Base-by-base conservation (phyloP, 2,113 vertebrate genomes). In the Apodemus speciosus region DNA sequence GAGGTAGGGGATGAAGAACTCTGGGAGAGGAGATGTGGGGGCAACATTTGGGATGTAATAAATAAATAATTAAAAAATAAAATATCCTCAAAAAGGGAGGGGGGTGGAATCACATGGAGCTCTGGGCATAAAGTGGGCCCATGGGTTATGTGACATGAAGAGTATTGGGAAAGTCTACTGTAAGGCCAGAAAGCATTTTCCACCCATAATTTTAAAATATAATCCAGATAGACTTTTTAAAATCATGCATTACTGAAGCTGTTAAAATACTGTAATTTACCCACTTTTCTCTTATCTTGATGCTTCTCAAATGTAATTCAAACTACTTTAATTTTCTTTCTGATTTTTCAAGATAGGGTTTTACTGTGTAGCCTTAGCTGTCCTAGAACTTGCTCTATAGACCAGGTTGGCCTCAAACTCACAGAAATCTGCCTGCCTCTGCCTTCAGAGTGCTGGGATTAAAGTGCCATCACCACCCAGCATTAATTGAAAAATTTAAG, bases 271-370 rank as follows among this genome's bases (percentile, higher is more conserved):
- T 90, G 15, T 62, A 94, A 91, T 68, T 25, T 90, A 68, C 1
- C 46, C 32, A 79, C 75, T 83, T 71, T n/a, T 58, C 18, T 25
- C 58, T 79, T 88, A 64, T 40, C 35, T 83, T 91, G 62, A 72
- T 89, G 11, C 72, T 92, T 89, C 91, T 91, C 60, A 95, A 91
- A 85, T 76, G 7, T 85, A 92, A 93, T 92, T 46, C 9, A 30
- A 13, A 73, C 76, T 95, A 77, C 9, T 83, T 92, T 92, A 64
- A 35, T 66, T 66, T 35, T 35, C 27, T 66, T 66, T 66, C 30
- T 35, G 62, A 27, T 66, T 66, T 66, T 66, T 66, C 13, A 66
- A 66, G 30, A 32, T 32, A 66, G 30, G 64, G 30, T 66, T 66
- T 66, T 30, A 30, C 27, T 32, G 3, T 66, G 62, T 66, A 66